Conservation (phyloP, 1,140 invertebrate species). For the Drosophila carrolli region DNA sequence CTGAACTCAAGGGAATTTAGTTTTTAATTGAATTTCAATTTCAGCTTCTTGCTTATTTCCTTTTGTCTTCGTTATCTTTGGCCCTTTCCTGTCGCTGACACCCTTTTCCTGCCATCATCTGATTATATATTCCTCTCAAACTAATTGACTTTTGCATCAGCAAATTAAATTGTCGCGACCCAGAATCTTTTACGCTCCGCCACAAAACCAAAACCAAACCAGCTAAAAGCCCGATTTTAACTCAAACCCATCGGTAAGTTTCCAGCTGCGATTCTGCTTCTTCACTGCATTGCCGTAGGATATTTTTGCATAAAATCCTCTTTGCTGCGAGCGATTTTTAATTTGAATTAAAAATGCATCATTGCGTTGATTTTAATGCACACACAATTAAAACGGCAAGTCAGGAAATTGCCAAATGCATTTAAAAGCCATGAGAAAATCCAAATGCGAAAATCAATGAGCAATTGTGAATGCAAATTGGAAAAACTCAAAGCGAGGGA, state of each 20-base stretch:
- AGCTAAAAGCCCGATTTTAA: conserved; percentile 4
- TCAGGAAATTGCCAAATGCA: conserved; percentile 78
- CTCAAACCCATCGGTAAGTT: not conserved
- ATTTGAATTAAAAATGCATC: conserved; percentile 80
- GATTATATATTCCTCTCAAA: conserved; percentile 44
- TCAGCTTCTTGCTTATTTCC: not conserved
- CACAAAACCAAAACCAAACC: conserved; percentile 27
- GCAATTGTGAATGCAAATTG: conserved; percentile 74
- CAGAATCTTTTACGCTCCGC: conserved; percentile 39
- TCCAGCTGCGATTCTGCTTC: conserved; percentile 9
- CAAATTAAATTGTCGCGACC: conserved; percentile 48
- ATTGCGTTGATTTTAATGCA: conserved; percentile 74
- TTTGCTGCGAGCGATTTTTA: conserved; percentile 59
- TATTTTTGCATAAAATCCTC: conserved; percentile 46
- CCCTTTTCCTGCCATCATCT: conserved; percentile 17
- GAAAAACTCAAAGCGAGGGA: conserved; percentile 22
- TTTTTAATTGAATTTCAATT: not conserved
- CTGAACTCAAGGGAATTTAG: not conserved
- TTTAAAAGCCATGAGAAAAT: conserved; percentile 73
- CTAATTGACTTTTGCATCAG: conserved; percentile 50
- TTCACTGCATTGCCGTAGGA: conserved; percentile 12
- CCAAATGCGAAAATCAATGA: conserved; percentile 73
- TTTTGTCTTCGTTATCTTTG: not conserved
- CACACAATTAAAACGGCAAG: conserved; percentile 78
- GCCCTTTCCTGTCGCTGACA: not conserved